These are phyloP conservation scores for Carassius gibelio DNA, from an alignment of 2,113 vertebrate genomes.

Conservation along the genomic window DNA sequence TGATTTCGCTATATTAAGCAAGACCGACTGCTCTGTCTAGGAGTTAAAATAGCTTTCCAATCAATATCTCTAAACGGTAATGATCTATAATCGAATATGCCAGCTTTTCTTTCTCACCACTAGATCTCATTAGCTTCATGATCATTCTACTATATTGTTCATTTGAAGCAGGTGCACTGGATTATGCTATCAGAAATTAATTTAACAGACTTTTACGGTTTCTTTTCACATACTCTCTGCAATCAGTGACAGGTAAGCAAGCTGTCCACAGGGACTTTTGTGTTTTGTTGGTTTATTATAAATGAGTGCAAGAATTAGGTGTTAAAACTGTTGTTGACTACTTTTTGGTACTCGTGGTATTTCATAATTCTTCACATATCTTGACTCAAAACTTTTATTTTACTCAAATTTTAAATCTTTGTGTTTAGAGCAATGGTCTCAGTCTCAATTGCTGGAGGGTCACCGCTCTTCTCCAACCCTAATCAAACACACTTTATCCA, in stretches of 20 bases:
- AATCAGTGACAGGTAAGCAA: not conserved
- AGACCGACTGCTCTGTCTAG: constrained; percentile 12
- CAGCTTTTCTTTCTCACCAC: not conserved
- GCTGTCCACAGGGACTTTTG: not conserved
- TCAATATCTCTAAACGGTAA: constrained; percentile 9
- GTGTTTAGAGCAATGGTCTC: too few species aligned
- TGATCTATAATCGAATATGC: not conserved
- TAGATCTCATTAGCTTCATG: not conserved
- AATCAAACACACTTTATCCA: too few species aligned
- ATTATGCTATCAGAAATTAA: not conserved
- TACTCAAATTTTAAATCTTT: not conserved
- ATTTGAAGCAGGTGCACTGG: not conserved
- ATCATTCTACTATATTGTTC: not conserved
- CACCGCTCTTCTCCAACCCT: too few species aligned
- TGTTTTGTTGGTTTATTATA: not conserved
- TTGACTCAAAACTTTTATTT: not conserved
- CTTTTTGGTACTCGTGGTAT: not conserved
- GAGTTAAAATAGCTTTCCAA: not conserved
- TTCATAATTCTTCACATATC: not conserved
- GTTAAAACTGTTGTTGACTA: not conserved
- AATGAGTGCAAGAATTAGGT: not conserved
- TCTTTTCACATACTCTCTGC: not conserved
- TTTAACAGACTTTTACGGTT: not conserved
- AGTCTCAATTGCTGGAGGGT: too few species aligned
- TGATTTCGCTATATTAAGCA: not conserved